Conservation (phyloP, 1,140 invertebrate genomes). For the Drosophila funebris region DNA sequence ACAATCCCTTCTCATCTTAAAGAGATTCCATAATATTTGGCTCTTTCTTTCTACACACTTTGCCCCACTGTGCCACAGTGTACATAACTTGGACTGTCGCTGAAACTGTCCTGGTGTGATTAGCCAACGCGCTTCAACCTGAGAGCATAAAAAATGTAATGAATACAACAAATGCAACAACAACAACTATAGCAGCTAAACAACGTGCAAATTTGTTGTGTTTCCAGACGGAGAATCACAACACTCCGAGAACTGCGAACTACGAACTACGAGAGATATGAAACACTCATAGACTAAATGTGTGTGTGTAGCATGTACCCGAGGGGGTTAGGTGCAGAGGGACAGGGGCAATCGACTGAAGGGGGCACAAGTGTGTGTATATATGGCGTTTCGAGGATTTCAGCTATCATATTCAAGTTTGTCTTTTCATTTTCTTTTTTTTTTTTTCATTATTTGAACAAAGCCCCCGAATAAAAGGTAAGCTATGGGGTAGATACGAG, state of each 20-base stretch:
- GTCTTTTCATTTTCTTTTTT: constrained; percentile 20
- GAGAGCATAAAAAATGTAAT: constrained; percentile 44
- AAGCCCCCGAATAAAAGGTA: neutral
- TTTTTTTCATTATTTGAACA: constrained; percentile 34
- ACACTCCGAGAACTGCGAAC: neutral
- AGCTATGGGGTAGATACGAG: neutral
- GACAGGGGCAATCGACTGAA: neutral
- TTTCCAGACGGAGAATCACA: neutral
- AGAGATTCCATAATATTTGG: neutral
- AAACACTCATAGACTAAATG: constrained; percentile 1
- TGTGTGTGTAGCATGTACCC: neutral
- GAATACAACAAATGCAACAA: constrained; percentile 27
- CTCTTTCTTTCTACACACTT: neutral
- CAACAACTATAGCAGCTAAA: neutral
- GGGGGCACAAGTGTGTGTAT: neutral
- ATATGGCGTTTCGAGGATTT: constrained; percentile 27
- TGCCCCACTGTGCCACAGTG: constrained; percentile 26
- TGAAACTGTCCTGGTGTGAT: constrained; percentile 41
- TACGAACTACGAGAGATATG: neutral
- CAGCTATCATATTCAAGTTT: constrained; percentile 42
- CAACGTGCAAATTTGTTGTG: constrained; percentile 14
- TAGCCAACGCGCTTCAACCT: constrained; percentile 47
- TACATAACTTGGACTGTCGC: neutral
- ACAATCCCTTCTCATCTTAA: too few species aligned
- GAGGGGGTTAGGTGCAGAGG: neutral